Evolutionary conservation across 2,797 vertebrate species (phyloP), one percentile per base, ranked within the genome.

Genomic region (Cyclopterus lumpus): DNA sequence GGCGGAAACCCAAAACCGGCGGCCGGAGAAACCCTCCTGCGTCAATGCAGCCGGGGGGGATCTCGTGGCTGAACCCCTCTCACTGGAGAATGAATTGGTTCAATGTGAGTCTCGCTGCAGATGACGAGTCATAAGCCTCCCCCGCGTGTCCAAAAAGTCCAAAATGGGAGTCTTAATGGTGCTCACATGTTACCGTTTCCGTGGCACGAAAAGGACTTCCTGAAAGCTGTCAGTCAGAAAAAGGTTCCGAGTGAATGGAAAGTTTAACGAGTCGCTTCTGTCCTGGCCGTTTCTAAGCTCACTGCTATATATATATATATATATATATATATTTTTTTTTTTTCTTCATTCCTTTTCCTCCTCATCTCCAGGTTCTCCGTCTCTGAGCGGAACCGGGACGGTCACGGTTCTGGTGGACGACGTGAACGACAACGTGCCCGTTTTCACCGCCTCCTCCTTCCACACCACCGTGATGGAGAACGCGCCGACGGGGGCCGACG

Each of bases 301-400:
- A 73, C 68, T 26, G 46, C 36, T 24, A 0, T 12, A 10, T 70
- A 59, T 78, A 65, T 14, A 65, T 40, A 10, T 1, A 3, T 42
- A 22, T 24, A 0, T 12, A 10, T 70, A 59, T 78, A 65, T 14
- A 65, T 40, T 1, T 3, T 42, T 22, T 22, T 55, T 15, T 12
- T 5, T 1, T 15, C 15, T 32, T 6, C 42, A 40, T 51, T 16
- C 6, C 22, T 9, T 30, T 0, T 34, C 51, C 32, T 36, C 22
- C 57, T 9, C 18, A 0, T 62, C 55, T 76, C 38, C 88, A 99
- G 98, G 98, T 58, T 96, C 95, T 73, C 97, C 97, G 1, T 90
- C 96, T 46, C 95, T 99, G 73, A 99, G 97, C 8, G 97, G 98
- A 69, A 98, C 97, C 1, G 97, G 97, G 26, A 98, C 96, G 0